A percentile compares a stretch with the other conserved stretches of the same genome.
phyloP scores from a whole-genome alignment of 2,113 vertebrate species.

The Gymnobelideus leadbeateri region DNA sequence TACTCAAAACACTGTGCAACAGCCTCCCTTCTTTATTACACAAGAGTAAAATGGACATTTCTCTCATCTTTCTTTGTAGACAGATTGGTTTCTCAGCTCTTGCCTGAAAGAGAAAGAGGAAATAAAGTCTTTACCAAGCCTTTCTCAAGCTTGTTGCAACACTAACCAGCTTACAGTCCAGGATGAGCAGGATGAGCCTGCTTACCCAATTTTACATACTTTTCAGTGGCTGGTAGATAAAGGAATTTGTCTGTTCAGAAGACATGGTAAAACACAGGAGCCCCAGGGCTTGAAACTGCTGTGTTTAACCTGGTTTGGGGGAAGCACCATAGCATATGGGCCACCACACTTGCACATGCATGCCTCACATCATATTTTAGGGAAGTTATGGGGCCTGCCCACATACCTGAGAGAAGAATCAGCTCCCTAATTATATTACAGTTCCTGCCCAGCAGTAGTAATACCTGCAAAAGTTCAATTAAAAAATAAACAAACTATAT shows the following conservation, averaged over 20 bases:
- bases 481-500: conserved; percentile 58
- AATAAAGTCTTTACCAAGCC: conserved; percentile 43
- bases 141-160: conserved; percentile 57
- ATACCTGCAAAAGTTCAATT: conserved; percentile 54
- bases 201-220: conserved; percentile 49
- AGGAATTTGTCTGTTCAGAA: conserved; percentile 60
- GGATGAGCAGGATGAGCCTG: conserved; percentile 48
- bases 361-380: conserved; percentile 62
- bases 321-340: conserved; percentile 57
- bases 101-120: conserved; percentile 73
- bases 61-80: conserved; percentile 58
- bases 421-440: conserved; percentile 49
- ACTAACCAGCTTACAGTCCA: conserved; percentile 53
- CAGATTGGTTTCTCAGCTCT: conserved; percentile 40
- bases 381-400: conserved; percentile 56
- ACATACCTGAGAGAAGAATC: conserved; percentile 66
- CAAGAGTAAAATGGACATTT: conserved; percentile 41
- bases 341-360: conserved; percentile 66
- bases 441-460: conserved; percentile 38
- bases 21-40: conserved; percentile 22
- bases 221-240: conserved; percentile 66
- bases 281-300: conserved; percentile 66
- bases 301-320: conserved; percentile 57
- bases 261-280: conserved; percentile 64
- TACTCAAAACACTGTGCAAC: background rate